These are phyloP conservation scores for Conus ventricosus DNA, from an alignment of 1,140 invertebrate species.

Conservation along the genomic window DNA sequence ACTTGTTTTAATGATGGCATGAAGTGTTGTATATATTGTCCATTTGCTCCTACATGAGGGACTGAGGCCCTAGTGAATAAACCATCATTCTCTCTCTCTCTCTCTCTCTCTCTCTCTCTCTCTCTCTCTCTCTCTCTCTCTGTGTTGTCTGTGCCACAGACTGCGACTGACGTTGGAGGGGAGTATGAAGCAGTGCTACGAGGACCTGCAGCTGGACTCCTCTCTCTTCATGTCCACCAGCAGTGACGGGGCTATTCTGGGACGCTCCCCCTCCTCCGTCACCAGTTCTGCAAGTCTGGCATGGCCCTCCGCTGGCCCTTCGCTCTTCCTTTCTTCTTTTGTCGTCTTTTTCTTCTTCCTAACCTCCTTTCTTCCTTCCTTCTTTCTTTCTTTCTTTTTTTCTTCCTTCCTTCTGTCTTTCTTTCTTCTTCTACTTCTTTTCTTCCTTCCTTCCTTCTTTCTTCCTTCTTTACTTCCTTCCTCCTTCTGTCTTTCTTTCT, in stretches of 20 bases:
- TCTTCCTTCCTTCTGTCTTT: neutral
- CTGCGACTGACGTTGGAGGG: constrained; percentile 17
- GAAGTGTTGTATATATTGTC: too few species aligned
- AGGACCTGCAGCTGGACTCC: neutral
- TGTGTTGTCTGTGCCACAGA: constrained; percentile 17
- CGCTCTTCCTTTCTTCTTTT: too few species aligned
- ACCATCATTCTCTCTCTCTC: constrained; percentile 2
- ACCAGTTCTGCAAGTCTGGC: constrained; percentile 16
- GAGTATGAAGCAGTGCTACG: constrained; percentile 23
- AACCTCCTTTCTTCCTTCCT: neutral
- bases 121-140: neutral
- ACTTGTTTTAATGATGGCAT: too few species aligned
- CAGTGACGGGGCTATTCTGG: constrained; percentile 24
- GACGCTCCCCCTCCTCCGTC: neutral
- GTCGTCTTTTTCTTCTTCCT: too few species aligned
- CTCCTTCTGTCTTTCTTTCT: too few species aligned
- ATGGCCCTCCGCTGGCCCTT: too few species aligned
- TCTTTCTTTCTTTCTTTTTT: neutral
- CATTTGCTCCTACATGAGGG: too few species aligned
- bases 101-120: constrained; percentile 17
- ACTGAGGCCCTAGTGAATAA: too few species aligned
- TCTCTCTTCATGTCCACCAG: constrained; percentile 15
- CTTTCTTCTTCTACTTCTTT: too few species aligned
- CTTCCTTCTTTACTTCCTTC: too few species aligned
- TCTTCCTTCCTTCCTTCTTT: too few species aligned